Evolutionary conservation across 1,140 invertebrate genomes (phyloP).

Genomic region (Venturia canescens): DNA sequence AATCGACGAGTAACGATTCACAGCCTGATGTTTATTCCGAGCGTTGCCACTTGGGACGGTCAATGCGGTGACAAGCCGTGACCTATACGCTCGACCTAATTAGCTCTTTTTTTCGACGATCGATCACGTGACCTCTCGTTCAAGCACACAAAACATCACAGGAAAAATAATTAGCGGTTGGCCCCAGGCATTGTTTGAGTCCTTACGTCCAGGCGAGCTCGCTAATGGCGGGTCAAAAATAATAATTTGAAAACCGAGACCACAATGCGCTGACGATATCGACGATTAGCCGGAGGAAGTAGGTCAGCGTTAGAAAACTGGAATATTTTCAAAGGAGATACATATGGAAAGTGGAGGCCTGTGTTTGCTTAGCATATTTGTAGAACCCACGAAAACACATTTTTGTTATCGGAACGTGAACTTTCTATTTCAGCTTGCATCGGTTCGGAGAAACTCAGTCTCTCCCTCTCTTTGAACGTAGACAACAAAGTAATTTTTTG

Average conservation of each 20-base stretch:
- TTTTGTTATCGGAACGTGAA: not conserved
- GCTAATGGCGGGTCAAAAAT: slow-evolving; percentile 8
- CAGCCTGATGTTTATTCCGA: no score
- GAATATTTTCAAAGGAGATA: no score
- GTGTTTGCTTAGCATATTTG: no score
- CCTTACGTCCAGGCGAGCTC: not conserved
- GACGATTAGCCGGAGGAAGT: not conserved
- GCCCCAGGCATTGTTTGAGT: no score
- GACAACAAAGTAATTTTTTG: not conserved
- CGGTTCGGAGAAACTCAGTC: no score
- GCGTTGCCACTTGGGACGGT: no score
- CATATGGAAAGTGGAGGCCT: no score
- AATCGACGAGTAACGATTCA: no score
- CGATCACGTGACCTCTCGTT: not conserved
- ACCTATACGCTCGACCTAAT: not conserved
- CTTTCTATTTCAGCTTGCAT: not conserved
- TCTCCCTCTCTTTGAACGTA: not conserved
- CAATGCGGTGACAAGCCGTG: not conserved
- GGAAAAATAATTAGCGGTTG: not conserved
- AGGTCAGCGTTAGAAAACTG: not conserved
- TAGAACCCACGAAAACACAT: not conserved
- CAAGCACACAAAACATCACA: not conserved
- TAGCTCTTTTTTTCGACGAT: not conserved
- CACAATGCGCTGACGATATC: not conserved
- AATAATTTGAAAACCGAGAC: not conserved